phyloP scores from a whole-genome alignment of 2,888 invertebrate species.

The Rutpela maculata region DNA sequence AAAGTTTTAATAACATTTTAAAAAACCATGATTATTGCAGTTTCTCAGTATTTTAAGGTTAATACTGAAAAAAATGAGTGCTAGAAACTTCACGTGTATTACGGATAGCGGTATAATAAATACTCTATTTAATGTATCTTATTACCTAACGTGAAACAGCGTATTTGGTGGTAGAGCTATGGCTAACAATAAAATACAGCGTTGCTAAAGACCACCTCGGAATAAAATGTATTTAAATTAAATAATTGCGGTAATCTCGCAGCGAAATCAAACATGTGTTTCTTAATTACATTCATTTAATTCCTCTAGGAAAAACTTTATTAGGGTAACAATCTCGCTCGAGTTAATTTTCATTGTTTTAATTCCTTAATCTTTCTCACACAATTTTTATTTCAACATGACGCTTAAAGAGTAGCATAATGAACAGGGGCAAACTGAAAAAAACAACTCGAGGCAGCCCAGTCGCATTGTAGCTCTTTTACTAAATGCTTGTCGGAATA shows the following conservation, averaged over 20 bases:
- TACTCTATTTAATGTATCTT: too few species aligned
- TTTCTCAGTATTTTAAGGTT: too few species aligned
- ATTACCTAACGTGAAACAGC: too few species aligned
- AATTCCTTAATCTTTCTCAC: constrained; percentile 55
- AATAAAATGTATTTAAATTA: constrained; percentile 41
- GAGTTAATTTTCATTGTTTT: constrained; percentile 54
- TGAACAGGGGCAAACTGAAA: constrained; percentile 51
- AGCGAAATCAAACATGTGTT: constrained; percentile 46
- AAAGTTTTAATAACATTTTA: too few species aligned
- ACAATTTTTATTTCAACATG: constrained; percentile 50
- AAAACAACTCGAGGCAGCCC: constrained; percentile 47
- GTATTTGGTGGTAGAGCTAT: too few species aligned
- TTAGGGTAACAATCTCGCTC: constrained; percentile 43
- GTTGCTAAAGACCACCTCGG: constrained; percentile 37
- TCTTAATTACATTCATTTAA: constrained; percentile 46
- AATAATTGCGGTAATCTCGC: constrained; percentile 44
- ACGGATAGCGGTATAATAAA: too few species aligned
- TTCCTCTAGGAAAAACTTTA: constrained; percentile 46
- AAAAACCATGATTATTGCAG: too few species aligned
- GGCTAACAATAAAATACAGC: not conserved
- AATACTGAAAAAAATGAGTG: too few species aligned
- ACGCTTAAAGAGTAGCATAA: constrained; percentile 53
- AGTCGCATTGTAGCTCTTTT: constrained; percentile 56
- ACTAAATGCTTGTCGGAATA: constrained; percentile 54
- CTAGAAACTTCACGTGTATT: too few species aligned